Base-by-base conservation (phyloP, 2,888 invertebrate species). In the Apodemia mormo region DNA sequence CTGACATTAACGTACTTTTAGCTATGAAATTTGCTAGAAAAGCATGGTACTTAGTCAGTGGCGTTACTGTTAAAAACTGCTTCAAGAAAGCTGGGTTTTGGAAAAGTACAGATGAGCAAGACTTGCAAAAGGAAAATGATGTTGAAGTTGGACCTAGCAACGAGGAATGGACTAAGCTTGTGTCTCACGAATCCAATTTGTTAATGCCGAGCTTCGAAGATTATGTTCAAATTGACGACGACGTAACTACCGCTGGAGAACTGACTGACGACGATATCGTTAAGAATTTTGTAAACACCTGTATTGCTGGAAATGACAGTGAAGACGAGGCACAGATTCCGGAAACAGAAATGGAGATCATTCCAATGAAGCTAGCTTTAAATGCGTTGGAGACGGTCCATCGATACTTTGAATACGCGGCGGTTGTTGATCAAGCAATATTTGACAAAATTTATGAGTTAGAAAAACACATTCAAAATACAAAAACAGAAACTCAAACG, bases 301-400 rank as follows among this genome's bases (percentile, higher is more conserved):
- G 69, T 67, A 74, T 71, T 56, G 22, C 56, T 56, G 70, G 70
- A 72, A 76, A 77, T 75, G 75, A 75, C 72, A 73, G 73, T 73
- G 77, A 76, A 73, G 74, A 76, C 72, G 76, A 76, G 73, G 73
- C 75, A 75, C 73, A 72, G 72, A 75, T 75, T 74, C 72, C 72
- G 74, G 72, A 76, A 72, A 75, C 72, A 75, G 73, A 77, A 72
- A 71, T 72, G 72, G 70, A 75, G 71, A 70, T 66, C 72, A 72
- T 72, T 72, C 73, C 70, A 73, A 76, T 70, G 72, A 75, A 73
- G 69, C 69, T 67, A 74, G 74, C 73, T 75, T 73, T 75, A 72
- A 76, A 76, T 72, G 73, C 76, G 70, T 71, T 76, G 70, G 56
- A 56, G 56, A 56, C 56, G 56, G 56, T 56, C n/a, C 56, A 56